Percentiles rank a stretch among this genome's conserved stretches.
Conservation (phyloP, 2,113 vertebrate genomes). For the Epinephelus cyanopodus region DNA sequence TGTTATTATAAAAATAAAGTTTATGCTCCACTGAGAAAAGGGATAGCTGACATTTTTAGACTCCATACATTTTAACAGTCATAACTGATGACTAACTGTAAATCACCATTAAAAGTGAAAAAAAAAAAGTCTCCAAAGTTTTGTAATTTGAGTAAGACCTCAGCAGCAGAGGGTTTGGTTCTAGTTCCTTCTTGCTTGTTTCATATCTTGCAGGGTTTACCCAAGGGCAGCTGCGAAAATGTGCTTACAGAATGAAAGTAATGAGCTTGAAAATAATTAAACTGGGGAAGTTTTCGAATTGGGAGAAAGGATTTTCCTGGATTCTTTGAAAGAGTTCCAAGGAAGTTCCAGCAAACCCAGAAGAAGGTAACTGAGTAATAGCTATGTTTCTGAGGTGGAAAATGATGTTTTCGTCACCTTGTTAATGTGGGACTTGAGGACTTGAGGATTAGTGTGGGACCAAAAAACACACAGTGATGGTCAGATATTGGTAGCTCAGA, state of each 20-base stretch:
- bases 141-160: background rate
- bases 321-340: background rate
- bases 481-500: too few relatives aligned
- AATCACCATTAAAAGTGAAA: background rate
- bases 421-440: too few relatives aligned
- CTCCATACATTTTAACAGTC: too few relatives aligned
- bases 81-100: background rate
- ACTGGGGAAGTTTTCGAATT: background rate
- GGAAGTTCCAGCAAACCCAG: background rate
- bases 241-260: background rate
- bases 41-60: too few relatives aligned
- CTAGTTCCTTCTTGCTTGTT: background rate
- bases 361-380: background rate
- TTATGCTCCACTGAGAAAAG: too few relatives aligned
- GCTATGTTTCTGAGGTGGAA: too few relatives aligned
- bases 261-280: background rate
- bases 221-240: background rate
- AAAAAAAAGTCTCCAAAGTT: background rate
- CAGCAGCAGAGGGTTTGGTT: background rate
- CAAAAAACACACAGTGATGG: too few relatives aligned
- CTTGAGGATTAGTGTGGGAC: too few relatives aligned
- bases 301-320: background rate
- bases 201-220: slow-evolving; percentile 1
- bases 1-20: too few relatives aligned
- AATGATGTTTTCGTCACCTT: too few relatives aligned